These are phyloP conservation scores for Nasonia longicornis DNA, from an alignment of 1,140 invertebrate genomes.

Conservation along the genomic window DNA sequence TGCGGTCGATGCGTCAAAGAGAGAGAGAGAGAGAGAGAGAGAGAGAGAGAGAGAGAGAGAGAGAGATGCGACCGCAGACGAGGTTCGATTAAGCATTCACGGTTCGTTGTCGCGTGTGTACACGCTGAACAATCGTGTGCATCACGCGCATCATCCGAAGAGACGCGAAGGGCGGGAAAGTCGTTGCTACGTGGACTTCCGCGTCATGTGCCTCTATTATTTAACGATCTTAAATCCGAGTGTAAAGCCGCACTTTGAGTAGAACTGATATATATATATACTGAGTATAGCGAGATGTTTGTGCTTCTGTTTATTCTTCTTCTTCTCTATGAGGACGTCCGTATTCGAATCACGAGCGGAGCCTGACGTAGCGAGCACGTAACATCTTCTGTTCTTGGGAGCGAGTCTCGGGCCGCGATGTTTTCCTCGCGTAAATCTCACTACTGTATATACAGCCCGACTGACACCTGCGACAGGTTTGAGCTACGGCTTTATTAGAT, in stretches of 20 bases:
- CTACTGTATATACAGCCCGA: background rate
- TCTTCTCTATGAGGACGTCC: constrained; percentile 19
- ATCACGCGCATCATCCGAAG: too few species aligned
- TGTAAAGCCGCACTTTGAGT: too few species aligned
- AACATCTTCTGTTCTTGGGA: constrained; percentile 59
- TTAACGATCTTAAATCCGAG: too few species aligned
- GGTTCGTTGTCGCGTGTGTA: background rate
- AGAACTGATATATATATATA: too few species aligned
- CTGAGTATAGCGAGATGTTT: too few species aligned
- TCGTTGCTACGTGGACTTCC: too few species aligned
- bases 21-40: too few species aligned
- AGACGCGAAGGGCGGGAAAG: too few species aligned
- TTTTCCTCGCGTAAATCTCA: constrained; percentile 22
- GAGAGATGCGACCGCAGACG: too few species aligned
- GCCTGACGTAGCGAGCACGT: constrained; percentile 50
- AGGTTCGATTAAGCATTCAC: constrained; percentile 12
- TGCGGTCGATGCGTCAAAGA: background rate
- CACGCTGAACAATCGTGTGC: constrained; percentile 17
- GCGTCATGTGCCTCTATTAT: too few species aligned
- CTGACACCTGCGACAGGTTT: background rate
- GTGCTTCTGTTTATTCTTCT: constrained; percentile 26
- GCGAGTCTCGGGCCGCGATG: background rate
- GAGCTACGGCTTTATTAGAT: constrained; percentile 8
- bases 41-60: too few species aligned
- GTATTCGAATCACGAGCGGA: constrained; percentile 53